phyloP scores from a whole-genome alignment of 2,888 invertebrate genomes.

The Osmoderma eremita region DNA sequence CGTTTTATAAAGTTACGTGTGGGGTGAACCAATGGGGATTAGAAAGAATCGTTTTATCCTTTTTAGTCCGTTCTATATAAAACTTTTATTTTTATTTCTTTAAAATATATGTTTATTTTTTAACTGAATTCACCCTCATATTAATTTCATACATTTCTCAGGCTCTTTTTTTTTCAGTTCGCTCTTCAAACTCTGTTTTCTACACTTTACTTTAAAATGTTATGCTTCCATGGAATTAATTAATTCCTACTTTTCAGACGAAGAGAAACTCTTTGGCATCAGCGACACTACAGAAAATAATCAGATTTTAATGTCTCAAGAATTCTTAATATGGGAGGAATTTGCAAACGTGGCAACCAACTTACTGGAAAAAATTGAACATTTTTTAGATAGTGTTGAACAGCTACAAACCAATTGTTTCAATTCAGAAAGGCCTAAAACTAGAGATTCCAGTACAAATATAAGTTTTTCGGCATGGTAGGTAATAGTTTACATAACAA shows the following conservation, averaged over 20 bases:
- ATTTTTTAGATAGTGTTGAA: conserved; percentile 61
- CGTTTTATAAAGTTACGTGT: too few species aligned
- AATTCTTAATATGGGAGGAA: conserved; percentile 74
- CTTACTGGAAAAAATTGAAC: conserved; percentile 72
- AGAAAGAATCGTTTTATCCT: too few species aligned
- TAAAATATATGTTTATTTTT: too few species aligned
- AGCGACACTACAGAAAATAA: conserved; percentile 60
- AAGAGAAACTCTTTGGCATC: conserved; percentile 68
- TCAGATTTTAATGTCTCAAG: conserved; percentile 60
- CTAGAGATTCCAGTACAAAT: conserved; percentile 59
- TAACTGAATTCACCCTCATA: too few species aligned
- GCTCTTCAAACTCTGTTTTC: not conserved
- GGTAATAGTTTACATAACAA: conserved; percentile 17
- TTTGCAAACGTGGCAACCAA: conserved; percentile 80
- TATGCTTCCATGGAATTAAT: too few species aligned
- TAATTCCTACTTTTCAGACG: conserved; percentile 64
- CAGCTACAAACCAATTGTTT: conserved; percentile 53
- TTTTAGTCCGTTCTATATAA: too few species aligned
- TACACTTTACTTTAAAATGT: not conserved
- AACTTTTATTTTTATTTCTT: too few species aligned
- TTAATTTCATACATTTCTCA: too few species aligned
- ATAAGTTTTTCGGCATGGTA: conserved; percentile 62
- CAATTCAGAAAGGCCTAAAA: conserved; percentile 43
- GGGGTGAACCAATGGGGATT: too few species aligned
- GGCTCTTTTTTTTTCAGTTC: not conserved